Percentiles rank a stretch among this genome's conserved stretches.
phyloP scores from a whole-genome alignment of 1,140 invertebrate genomes.

The Anagrus nilaparvatae region DNA sequence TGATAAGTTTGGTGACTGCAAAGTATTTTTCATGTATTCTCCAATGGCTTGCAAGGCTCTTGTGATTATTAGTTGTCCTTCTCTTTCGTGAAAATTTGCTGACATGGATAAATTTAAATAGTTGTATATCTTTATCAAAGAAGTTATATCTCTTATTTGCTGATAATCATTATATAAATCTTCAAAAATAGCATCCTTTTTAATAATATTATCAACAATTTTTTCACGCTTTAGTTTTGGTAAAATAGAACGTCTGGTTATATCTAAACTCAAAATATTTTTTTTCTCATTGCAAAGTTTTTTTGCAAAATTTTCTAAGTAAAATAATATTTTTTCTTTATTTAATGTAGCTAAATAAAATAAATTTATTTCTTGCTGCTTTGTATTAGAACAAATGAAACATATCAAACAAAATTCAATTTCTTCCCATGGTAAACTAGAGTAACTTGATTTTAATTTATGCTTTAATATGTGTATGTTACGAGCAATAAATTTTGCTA shows the following conservation, averaged over 20 bases:
- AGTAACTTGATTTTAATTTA: conserved; percentile 2
- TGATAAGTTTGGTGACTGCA: conserved; percentile 4
- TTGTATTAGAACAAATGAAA: not conserved
- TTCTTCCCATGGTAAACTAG: conserved; percentile 5
- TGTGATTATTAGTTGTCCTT: conserved; percentile 2
- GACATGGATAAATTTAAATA: not conserved
- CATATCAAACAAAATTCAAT: conserved; percentile 2
- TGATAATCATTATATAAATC: conserved; percentile 6
- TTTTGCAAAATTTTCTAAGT: conserved; percentile 6
- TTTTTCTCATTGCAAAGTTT: not conserved
- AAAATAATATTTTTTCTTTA: not conserved
- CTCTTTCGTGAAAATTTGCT: not conserved
- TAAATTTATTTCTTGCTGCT: conserved; percentile 1
- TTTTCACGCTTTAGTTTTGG: conserved; percentile 1
- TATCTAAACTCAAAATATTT: not conserved
- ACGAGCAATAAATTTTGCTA: not conserved
- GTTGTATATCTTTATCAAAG: conserved; percentile 2
- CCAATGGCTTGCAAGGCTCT: conserved; percentile 3
- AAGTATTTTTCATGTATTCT: conserved; percentile 4
- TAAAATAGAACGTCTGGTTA: not conserved
- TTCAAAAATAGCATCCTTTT: not conserved
- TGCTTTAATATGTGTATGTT: conserved; percentile 1
- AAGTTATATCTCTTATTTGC: conserved; percentile 2
- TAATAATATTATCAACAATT: not conserved
- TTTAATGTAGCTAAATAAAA: conserved; percentile 1